Conservation (phyloP, 2,113 vertebrate species). For the Phoenicopterus ruber region DNA sequence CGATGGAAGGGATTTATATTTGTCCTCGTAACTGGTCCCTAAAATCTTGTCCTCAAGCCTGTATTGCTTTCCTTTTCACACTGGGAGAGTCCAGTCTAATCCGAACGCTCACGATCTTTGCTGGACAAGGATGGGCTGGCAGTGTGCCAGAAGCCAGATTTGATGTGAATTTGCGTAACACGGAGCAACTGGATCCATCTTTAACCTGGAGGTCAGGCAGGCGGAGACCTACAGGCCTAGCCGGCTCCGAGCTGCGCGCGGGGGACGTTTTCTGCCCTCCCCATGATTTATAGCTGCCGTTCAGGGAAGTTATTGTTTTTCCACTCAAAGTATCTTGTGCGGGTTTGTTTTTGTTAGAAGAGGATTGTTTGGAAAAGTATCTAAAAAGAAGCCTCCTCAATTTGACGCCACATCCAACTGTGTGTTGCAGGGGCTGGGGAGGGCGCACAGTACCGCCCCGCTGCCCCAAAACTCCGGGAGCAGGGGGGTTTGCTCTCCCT, state of each 20-base stretch:
- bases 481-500: neutral
- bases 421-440: neutral
- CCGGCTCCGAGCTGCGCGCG: accelerated
- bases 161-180: neutral
- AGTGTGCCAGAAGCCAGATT: neutral
- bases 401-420: accelerated
- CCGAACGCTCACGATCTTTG: neutral
- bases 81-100: neutral
- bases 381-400: neutral
- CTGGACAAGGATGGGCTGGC: neutral
- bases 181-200: neutral
- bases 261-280: neutral
- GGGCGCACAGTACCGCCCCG: accelerated
- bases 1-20: neutral
- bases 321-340: neutral
- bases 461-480: accelerated
- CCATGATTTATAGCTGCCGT: neutral
- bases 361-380: neutral
- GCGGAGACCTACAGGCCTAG: neutral
- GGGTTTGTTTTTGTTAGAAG: neutral
- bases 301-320: neutral
- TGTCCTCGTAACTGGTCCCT: neutral
- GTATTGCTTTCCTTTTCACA: neutral
- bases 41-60: neutral
- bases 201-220: neutral